Evolutionary conservation across 2,113 vertebrate genomes (phyloP).

Genomic region (Menidia beryllina): DNA sequence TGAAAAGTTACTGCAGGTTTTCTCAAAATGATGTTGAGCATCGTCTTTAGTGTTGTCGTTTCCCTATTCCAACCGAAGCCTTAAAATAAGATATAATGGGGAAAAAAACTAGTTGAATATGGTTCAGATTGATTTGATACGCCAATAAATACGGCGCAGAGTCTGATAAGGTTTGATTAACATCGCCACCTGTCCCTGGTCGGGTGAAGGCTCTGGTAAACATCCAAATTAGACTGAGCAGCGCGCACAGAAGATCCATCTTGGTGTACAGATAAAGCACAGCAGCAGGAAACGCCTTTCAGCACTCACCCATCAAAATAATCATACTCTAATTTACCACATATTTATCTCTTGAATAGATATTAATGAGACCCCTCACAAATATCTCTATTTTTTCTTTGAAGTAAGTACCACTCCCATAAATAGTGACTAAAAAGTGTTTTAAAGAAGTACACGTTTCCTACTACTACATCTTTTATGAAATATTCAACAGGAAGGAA

Average conservation of each 20-base stretch:
- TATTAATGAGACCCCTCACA: conserved; percentile 20
- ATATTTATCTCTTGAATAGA: conserved; percentile 23
- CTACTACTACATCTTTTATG: not conserved
- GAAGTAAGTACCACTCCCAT: not conserved
- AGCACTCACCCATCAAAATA: conserved; percentile 25
- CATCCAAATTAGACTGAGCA: conserved; percentile 26
- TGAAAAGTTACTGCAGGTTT: too few species aligned
- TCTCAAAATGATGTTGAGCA: too few species aligned
- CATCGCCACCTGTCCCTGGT: not conserved
- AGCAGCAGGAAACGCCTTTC: conserved; percentile 39
- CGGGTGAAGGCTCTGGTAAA: conserved; percentile 38
- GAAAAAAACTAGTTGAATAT: not conserved
- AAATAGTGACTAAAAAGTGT: not conserved
- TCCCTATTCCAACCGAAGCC: not conserved
- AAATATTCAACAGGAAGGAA: too few species aligned
- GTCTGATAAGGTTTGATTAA: conserved; percentile 19
- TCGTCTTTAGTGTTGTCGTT: not conserved
- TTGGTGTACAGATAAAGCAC: conserved; percentile 50
- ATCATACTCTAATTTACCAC: conserved; percentile 37
- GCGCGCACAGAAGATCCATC: conserved; percentile 40
- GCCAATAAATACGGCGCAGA: not conserved
- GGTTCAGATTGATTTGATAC: conserved; percentile 4
- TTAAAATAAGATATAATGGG: not conserved
- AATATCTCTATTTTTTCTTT: conserved; percentile 11
- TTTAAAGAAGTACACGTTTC: not conserved